phyloP scores from a whole-genome alignment of 2,888 invertebrate genomes.

The Lithosia quadra region DNA sequence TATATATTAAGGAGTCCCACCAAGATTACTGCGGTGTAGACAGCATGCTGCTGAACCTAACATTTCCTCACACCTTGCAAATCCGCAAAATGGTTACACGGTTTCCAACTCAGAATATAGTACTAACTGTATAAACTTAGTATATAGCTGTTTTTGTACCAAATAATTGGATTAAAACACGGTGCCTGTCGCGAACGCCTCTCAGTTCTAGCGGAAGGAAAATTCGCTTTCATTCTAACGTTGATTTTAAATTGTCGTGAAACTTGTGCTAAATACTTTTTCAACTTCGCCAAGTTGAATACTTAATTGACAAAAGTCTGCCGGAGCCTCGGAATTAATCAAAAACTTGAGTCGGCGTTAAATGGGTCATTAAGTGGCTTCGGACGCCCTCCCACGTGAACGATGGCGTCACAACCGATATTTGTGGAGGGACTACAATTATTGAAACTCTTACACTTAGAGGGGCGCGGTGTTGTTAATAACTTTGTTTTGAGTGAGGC shows the following conservation, averaged over 20 bases:
- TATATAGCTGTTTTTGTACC: background rate
- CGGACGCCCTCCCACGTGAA: background rate
- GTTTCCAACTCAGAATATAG: no score
- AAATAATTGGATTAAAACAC: background rate
- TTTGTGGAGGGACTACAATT: background rate
- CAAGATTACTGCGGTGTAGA: no score
- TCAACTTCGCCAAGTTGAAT: background rate
- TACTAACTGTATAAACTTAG: background rate
- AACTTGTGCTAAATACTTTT: background rate
- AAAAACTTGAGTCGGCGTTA: background rate
- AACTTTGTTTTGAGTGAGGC: background rate
- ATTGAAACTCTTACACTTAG: background rate
- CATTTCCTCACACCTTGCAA: no score
- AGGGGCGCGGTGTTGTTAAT: background rate
- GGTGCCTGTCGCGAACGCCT: background rate
- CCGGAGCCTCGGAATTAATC: slow-evolving; percentile 4
- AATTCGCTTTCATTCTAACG: background rate
- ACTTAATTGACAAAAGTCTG: background rate
- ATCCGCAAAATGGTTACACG: no score
- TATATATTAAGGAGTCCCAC: no score
- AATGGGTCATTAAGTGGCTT: slow-evolving; percentile 7
- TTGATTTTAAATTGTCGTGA: background rate
- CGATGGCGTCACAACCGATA: background rate
- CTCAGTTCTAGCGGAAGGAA: background rate
- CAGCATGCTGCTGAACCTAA: no score